Base-by-base conservation (phyloP, 1,140 invertebrate species). In the Lasioglossum baleicum region DNA sequence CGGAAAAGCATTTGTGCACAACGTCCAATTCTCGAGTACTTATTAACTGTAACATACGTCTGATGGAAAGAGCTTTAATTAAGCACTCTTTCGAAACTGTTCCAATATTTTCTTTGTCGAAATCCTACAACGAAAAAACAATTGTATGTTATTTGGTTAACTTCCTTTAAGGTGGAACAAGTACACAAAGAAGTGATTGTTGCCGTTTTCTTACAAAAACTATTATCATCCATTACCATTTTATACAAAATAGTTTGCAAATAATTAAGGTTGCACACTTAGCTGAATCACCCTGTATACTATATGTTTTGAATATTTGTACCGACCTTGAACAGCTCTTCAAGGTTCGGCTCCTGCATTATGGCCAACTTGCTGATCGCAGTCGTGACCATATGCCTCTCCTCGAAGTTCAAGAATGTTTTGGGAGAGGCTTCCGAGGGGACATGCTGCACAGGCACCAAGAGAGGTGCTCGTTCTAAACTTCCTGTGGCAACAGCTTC, bases 341-440 rank as follows among this genome's bases (percentile, higher is more conserved):
- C 90, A 65, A 95, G 93, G 80, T 96, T 95, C 0, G 94, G 94
- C 42, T 94, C 93, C 61, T 94, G 93, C 3, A 84, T 20, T 58
- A 15, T 65, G 10, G 95, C 93, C 6, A 96, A 90, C 84, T 96
- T 96, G 84, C 95, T 92, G 70, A 96, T 91, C 2, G 95, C 95
- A 44, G 92, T 90, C 2, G 94, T 94, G 17, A 95, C 92, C 15
- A 93, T 90, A 48, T 91, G 91, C 22, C 96, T 90, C 90, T 96
- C 95, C 61, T 96, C 95, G 84, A 95, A 96, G 92, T 95, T 95
- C 10, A 96, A 93, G 93, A 95, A 96, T 82, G 95, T 95, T 53
- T 93, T 92, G 20, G 94, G 90, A 82, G 94, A 92, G 83, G 95
- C 94, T 78, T 93, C 87, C 31, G 94, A 94, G 35, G 95, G 95